Percentiles rank a stretch among this genome's conserved stretches.
These are phyloP conservation scores for Ametastegia equiseti DNA, from an alignment of 2,888 invertebrate genomes.

Conservation along the genomic window DNA sequence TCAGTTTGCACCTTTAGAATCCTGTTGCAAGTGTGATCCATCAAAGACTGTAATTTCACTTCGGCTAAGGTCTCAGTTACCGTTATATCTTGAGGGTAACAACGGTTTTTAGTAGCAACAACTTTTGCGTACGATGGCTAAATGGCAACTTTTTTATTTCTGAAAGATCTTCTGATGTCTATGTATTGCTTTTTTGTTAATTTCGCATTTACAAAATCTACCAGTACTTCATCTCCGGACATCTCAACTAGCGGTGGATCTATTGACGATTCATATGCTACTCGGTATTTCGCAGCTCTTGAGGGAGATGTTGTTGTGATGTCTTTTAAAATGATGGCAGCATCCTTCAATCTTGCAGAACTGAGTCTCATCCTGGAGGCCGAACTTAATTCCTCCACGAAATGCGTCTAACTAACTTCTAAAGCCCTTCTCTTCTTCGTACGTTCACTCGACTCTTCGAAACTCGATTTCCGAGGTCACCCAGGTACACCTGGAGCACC, in stretches of 20 bases:
- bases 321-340: conserved; percentile 45
- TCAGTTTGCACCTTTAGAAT: conserved; percentile 52
- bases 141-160: conserved; percentile 21
- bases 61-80: conserved; percentile 41
- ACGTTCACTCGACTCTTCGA: conserved; percentile 47
- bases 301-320: conserved; percentile 46
- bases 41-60: conserved; percentile 43
- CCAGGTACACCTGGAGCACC: conserved; percentile 37
- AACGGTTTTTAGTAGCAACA: conserved; percentile 35
- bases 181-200: conserved; percentile 48
- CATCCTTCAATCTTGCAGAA: conserved; percentile 43
- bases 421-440: conserved; percentile 40
- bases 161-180: conserved; percentile 39
- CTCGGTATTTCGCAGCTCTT: conserved; percentile 42
- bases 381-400: conserved; percentile 42
- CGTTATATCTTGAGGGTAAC: conserved; percentile 34
- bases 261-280: conserved; percentile 44
- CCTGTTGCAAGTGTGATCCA: conserved; percentile 54
- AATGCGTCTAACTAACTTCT: conserved; percentile 42
- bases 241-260: conserved; percentile 42
- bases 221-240: conserved; percentile 44
- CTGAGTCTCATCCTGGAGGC: conserved; percentile 45
- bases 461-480: conserved; percentile 45
- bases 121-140: conserved; percentile 33
- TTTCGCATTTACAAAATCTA: conserved; percentile 45